Base-by-base conservation (phyloP, 1,140 invertebrate genomes). In the Lanistes nyassanus region DNA sequence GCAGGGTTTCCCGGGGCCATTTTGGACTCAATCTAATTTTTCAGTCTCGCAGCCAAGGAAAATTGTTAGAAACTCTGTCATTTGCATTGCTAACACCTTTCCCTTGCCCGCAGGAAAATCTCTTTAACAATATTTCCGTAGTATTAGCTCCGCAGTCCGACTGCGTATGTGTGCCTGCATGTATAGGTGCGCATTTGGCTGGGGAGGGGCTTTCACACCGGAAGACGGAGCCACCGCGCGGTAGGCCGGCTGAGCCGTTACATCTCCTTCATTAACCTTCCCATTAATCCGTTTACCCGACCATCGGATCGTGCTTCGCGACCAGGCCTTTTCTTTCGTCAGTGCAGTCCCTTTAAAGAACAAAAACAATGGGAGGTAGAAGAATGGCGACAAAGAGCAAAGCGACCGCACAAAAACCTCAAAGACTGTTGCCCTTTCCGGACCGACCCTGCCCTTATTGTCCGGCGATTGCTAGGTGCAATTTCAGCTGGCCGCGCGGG, bases 41-140 rank as follows among this genome's bases (percentile, higher is more conserved):
- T 72, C 51, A 53, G 23, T 55, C 34, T 23, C 69, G 53, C 55
- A 47, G 26, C 69, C 53, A 37, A n/a, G 53, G 68, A 56, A 70
- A 70, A 70, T 58, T 60, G 70, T 26, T 34, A 72, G 70, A 36
- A 71, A 71, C 68, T 42, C 37, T 36, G n/a, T 74, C 72, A 74
- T 66, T 74, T 66, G 60, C 60, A 65, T 66, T 53, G 42, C 72
- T 74, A 64, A 65, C 72, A 29, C 34, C 23, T 66, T 37, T 73
- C 68, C 31, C 21, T 34, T n/a, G 31, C 47, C 53, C 47, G 11
- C 21, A 29, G 68, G 29, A 37, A 23, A n/a, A 26, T 58, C 34
- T 21, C 55, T 31, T 69, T 72, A 72, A 72, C 60, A 29, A 72
- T 31, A 42, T 58, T 56, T 60, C 16, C 16, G 29, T 60, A 56